Conservation (phyloP, 1,140 invertebrate genomes). For the Bombus confusus region DNA sequence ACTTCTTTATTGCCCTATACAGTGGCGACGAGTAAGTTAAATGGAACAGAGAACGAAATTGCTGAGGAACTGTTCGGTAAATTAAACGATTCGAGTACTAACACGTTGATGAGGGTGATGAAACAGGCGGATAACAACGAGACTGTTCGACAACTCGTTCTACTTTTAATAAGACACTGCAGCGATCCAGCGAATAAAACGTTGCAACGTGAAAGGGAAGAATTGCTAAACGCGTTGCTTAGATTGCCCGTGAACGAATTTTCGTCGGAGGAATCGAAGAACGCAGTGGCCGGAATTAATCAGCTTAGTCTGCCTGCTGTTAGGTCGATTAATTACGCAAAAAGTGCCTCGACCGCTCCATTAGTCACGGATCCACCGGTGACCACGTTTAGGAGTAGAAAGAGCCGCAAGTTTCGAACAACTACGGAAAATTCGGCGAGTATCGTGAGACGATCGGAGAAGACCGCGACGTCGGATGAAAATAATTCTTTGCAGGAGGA, state of each 20-base stretch:
- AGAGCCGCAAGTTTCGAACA: constrained; percentile 72
- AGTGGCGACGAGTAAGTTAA: neutral
- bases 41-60: constrained; percentile 51
- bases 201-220: constrained; percentile 86
- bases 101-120: constrained; percentile 90
- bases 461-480: constrained; percentile 75
- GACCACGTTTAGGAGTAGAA: constrained; percentile 78
- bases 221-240: constrained; percentile 86
- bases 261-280: constrained; percentile 73
- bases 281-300: constrained; percentile 75
- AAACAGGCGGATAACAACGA: constrained; percentile 90
- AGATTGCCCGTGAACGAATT: constrained; percentile 83
- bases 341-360: neutral
- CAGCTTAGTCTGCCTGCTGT: constrained; percentile 72
- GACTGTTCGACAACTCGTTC: constrained; percentile 88
- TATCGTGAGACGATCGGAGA: constrained; percentile 63
- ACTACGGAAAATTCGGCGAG: constrained; percentile 59
- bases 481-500: constrained; percentile 78
- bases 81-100: constrained; percentile 88
- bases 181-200: constrained; percentile 85
- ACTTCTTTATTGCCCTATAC: constrained; percentile 44
- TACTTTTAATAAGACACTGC: constrained; percentile 90
- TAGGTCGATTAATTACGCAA: constrained; percentile 2
- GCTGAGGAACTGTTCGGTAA: constrained; percentile 89
- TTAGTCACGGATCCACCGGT: constrained; percentile 63